phyloP scores from a whole-genome alignment of 2,797 vertebrate genomes.

The Cottoperca gobio region DNA sequence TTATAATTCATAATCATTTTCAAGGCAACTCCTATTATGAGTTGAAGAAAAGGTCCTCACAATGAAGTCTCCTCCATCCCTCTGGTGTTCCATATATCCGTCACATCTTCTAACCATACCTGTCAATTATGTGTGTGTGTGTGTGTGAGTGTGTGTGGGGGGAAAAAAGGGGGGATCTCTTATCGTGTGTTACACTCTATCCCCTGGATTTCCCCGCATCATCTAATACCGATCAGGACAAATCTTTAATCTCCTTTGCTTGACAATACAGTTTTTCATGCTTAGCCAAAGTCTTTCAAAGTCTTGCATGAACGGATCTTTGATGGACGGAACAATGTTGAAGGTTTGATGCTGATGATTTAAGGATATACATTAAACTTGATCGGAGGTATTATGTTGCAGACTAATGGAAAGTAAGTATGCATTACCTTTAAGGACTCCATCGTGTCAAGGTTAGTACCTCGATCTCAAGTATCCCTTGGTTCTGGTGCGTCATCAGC shows the following conservation, averaged over 20 bases:
- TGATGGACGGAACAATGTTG: background rate
- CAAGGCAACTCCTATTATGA: slow-evolving; percentile 31
- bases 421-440: background rate
- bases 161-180: background rate
- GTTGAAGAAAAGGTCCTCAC: slow-evolving; percentile 18
- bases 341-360: background rate
- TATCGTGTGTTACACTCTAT: background rate
- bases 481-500: background rate
- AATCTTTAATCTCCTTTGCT: background rate
- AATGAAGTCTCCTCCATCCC: background rate
- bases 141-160: no score
- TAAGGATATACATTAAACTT: background rate
- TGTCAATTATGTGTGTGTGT: background rate
- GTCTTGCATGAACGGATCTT: background rate
- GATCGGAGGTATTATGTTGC: background rate
- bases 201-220: background rate
- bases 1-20: slow-evolving; percentile 25
- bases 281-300: background rate
- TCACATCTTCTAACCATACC: background rate
- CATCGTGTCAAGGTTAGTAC: no score
- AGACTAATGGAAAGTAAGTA: background rate
- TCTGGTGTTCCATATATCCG: background rate
- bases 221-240: background rate
- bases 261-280: background rate
- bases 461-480: background rate